Evolutionary conservation across 1,140 invertebrate genomes (phyloP).

Genomic region (Lucilia cuprina): DNA sequence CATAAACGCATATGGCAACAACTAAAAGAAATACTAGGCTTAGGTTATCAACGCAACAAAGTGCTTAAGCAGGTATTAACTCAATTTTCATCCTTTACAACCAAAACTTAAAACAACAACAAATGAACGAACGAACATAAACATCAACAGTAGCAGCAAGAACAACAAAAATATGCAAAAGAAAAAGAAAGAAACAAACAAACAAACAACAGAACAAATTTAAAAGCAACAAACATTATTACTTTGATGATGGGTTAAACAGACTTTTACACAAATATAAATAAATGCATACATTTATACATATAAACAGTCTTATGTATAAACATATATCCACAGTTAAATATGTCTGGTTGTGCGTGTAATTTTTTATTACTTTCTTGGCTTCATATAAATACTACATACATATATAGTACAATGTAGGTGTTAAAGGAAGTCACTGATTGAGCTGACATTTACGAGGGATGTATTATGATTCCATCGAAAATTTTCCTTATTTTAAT

Average conservation of each 20-base stretch:
- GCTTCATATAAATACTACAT: too few relatives aligned
- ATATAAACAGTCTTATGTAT: neutral
- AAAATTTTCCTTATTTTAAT: too few relatives aligned
- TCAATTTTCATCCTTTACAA: conserved; percentile 11
- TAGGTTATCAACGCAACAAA: conserved; percentile 17
- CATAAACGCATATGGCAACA: neutral
- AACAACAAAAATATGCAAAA: neutral
- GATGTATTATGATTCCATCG: neutral
- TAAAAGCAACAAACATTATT: neutral
- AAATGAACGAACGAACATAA: neutral
- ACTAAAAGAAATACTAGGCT: neutral
- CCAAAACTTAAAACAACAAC: neutral
- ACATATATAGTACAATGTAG: neutral
- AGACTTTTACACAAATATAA: neutral
- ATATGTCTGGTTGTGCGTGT: neutral
- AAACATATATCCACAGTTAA: neutral
- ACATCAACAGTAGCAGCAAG: neutral
- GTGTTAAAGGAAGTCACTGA: neutral
- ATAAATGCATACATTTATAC: neutral
- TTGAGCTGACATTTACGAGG: neutral
- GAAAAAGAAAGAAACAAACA: too few relatives aligned
- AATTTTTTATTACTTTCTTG: neutral
- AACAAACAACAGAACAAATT: too few relatives aligned
- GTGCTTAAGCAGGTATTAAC: conserved; percentile 17
- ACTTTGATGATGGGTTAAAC: conserved; percentile 6